Percentiles rank a stretch among this genome's conserved stretches.
These are phyloP conservation scores for Zaprionus lineosus DNA, from an alignment of 2,888 invertebrate genomes.

Conservation along the genomic window DNA sequence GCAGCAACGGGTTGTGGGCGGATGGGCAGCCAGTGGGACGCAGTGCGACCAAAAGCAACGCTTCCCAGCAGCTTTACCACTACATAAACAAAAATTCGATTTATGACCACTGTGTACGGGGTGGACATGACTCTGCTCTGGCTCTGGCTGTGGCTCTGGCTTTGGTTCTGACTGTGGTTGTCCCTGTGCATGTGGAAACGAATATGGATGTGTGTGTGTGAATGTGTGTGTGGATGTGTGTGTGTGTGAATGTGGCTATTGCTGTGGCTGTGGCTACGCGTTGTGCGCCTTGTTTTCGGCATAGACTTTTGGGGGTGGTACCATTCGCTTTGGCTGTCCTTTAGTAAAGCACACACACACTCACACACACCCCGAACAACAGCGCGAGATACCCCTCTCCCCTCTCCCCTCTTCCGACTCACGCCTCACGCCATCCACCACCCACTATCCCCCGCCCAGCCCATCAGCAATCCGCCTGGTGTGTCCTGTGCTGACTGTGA, in stretches of 20 bases:
- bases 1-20: neutral
- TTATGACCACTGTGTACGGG: constrained; percentile 79
- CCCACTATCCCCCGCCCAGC: too few species aligned
- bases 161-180: neutral
- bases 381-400: neutral
- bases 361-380: neutral
- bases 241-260: constrained; percentile 2
- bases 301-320: constrained; percentile 40
- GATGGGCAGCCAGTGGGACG: neutral
- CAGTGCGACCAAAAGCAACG: constrained; percentile 1
- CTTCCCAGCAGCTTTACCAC: constrained; percentile 54
- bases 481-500: constrained; percentile 20
- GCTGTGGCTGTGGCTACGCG: constrained; percentile 2
- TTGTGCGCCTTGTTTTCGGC: constrained; percentile 30
- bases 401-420: neutral
- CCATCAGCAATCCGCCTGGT: too few species aligned
- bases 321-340: constrained; percentile 21
- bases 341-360: neutral
- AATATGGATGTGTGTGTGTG: neutral
- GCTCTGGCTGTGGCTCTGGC: neutral
- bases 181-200: constrained; percentile 3
- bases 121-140: constrained; percentile 28
- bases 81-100: constrained; percentile 81
- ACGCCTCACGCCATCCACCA: too few species aligned
- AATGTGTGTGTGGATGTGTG: neutral